Base-by-base conservation (phyloP, 2,113 vertebrate genomes). In the Hippocampus mohnikei region DNA sequence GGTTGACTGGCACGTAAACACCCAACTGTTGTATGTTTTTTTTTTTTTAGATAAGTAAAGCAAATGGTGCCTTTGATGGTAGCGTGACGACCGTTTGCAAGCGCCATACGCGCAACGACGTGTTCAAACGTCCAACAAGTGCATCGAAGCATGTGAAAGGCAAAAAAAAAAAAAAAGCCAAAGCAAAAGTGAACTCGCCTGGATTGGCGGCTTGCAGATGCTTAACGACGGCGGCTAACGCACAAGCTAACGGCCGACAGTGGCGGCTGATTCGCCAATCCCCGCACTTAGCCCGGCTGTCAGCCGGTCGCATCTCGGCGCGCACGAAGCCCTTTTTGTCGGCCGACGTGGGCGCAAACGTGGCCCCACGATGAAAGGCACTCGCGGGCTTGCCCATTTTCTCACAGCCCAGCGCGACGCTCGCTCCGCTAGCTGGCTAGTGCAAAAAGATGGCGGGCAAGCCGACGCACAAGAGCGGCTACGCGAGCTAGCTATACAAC, bases 361-460 rank as follows among this genome's bases (percentile, higher is more conserved):
- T 29, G 11, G 71, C 10, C 21, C 60, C 29, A 16, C 67, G 23
- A 58, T n/a, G 13, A 37, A 20, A 1, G 46, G 59, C 8, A 64
- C 29, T 2, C 33, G 23, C 67, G 40, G 53, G 23, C 40, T 58
- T 20, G 27, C 27, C 12, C 58, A 4, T 11, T 5, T 53, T 11
- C 69, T 65, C 62, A n/a, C 77, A 18, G 20, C 64, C 61, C 46
- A 79, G 58, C 78, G 64, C 63, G 41, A 74, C 77, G 87, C 82
- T 71, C 75, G 77, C 71, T 80, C 75, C 75, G 77, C 71, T 79
- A 80, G 90, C 87, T 89, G 81, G 90, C 88, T 90, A 18, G 18
- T 15, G 88, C 89, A 85, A 93, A 94, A 97, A 97, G 94, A 96
- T 96, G 95, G 96, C 95, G 95, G 95, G 95, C 94, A 92, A 88